Percentiles rank a stretch among this genome's conserved stretches.
Conservation (phyloP, 2,113 vertebrate species). For the Gambusia affinis region DNA sequence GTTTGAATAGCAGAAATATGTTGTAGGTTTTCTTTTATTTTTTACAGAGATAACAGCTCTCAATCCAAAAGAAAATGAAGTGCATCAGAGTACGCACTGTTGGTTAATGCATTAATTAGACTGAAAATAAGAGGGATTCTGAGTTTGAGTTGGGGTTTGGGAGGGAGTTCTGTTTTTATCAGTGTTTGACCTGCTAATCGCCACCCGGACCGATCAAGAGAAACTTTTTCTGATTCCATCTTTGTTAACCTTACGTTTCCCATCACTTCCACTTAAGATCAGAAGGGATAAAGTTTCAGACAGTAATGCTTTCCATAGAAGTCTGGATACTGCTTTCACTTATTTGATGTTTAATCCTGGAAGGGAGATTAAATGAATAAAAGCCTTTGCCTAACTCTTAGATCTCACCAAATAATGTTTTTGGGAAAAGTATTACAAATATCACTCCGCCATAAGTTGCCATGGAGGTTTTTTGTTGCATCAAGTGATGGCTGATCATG, state of each 20-base stretch:
- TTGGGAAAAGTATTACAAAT: not conserved
- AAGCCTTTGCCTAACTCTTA: not conserved
- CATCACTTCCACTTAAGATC: not conserved
- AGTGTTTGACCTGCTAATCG: not conserved
- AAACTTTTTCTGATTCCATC: not conserved
- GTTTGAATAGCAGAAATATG: not conserved
- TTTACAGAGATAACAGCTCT: not conserved
- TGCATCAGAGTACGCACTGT: not conserved
- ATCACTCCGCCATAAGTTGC: not conserved
- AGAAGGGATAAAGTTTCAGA: not conserved
- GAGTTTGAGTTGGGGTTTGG: not conserved
- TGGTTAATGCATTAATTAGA: not conserved
- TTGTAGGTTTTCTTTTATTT: not conserved
- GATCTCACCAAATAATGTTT: not conserved
- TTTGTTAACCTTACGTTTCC: not conserved
- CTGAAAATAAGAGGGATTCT: not conserved
- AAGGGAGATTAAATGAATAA: not conserved
- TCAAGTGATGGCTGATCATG: slow-evolving; percentile 28
- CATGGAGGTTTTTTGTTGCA: slow-evolving; percentile 10
- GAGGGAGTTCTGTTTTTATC: not conserved
- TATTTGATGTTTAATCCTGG: not conserved
- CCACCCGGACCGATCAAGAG: not conserved
- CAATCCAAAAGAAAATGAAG: not conserved
- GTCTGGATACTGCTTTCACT: not conserved
- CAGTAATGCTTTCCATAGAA: not conserved